Evolutionary conservation across 2,888 invertebrate genomes (phyloP), one percentile per base, ranked within the genome.

Genomic region (Cremastobaeus sp.): DNA sequence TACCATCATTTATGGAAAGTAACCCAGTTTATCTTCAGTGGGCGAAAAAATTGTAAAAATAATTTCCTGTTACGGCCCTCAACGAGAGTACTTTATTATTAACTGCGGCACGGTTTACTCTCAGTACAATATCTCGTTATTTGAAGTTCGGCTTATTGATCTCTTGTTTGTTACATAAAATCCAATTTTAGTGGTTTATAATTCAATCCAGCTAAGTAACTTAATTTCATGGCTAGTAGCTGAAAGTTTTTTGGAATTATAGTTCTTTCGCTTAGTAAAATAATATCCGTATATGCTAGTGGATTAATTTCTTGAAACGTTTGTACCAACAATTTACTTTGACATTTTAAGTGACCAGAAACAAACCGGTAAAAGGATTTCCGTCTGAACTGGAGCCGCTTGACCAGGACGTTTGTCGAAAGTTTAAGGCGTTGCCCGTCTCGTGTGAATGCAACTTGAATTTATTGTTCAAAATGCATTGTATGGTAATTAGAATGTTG

Each of bases 321-420:
- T 43, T 25, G 20, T 34, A 20, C 32, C 30, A n/a, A 41, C 57
- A 48, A 57, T 48, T 48, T 50, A 41, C 39, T 57, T 57, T 25
- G 48, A 25, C 25, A 18, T 50, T 59, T 45, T 52, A 66, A 48
- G 17, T 43, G 37, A 45, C 25, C 37, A 8, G 52, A 50, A 47
- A n/a, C 39, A 52, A 52, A 60, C 52, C 59, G 50, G 37, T 21
- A 54, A 60, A 60, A 69, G 57, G 59, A 69, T 59, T 69, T 69
- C 68, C 59, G 68, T 28, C 54, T 17, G 1, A 2, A 11, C 12
- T 14, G 28, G 35, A 59, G 18, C 34, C 15, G 14, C 34, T 6
- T 52, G 59, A 30, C 35, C 50, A 54, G 48, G 8, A 12, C 34
- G 34, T 48, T 66, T 34, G 18, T 52, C 41, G 17, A 21, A 55